Conservation (phyloP, 2,888 invertebrate species). For the Pardosa pseudoannulata region DNA sequence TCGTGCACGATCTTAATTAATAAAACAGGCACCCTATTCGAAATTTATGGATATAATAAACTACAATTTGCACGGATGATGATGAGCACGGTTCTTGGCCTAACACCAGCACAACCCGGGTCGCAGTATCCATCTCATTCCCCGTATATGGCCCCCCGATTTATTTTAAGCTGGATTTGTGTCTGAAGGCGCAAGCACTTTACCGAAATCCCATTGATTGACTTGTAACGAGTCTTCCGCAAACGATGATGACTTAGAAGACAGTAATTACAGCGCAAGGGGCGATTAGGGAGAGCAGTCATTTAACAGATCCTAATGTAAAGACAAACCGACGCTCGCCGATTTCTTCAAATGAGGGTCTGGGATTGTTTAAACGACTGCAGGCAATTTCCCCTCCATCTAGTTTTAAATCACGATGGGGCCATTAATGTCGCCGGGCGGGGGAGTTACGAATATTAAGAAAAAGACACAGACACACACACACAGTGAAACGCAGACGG, state of each 20-base stretch:
- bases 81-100: too few relatives aligned
- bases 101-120: too few relatives aligned
- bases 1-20: too few relatives aligned
- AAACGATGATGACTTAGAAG: constrained; percentile 67
- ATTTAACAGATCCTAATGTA: constrained; percentile 70
- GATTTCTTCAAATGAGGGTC: constrained; percentile 62
- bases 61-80: too few relatives aligned
- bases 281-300: constrained; percentile 57
- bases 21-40: too few relatives aligned
- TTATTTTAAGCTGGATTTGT: constrained; percentile 61
- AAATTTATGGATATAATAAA: too few relatives aligned
- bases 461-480: too few relatives aligned
- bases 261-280: constrained; percentile 65
- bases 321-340: constrained; percentile 56
- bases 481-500: too few relatives aligned
- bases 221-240: constrained; percentile 61
- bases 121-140: too few relatives aligned
- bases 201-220: constrained; percentile 67
- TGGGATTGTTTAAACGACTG: constrained; percentile 53
- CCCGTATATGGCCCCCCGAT: constrained; percentile 20
- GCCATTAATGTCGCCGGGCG: constrained; percentile 58
- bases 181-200: constrained; percentile 27
- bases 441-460: constrained; percentile 18
- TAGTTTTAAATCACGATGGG: constrained; percentile 40
- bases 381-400: constrained; percentile 32